Evolutionary conservation across 2,888 invertebrate species (phyloP).

Genomic region (Drosophila imparisetae): DNA sequence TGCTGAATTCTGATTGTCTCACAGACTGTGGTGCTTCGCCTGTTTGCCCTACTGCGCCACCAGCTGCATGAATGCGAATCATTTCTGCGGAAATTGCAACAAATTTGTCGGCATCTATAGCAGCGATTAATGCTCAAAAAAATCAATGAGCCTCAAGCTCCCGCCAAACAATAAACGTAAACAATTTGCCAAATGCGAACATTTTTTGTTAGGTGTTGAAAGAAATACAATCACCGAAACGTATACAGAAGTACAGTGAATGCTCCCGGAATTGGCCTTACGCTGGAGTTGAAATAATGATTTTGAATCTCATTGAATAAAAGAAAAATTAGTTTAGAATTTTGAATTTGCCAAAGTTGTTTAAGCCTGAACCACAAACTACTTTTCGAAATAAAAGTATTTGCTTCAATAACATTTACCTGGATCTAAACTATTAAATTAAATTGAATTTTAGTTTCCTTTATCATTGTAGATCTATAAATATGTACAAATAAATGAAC

Average conservation of each 20-base stretch:
- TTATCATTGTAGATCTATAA: background rate
- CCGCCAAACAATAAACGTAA: conserved; percentile 35
- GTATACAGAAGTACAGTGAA: background rate
- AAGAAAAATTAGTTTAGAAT: background rate
- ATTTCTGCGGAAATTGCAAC: conserved; percentile 87
- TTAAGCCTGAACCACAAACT: background rate
- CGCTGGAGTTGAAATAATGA: background rate
- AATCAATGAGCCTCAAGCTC: background rate
- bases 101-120: conserved; percentile 86
- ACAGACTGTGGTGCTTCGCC: conserved; percentile 85
- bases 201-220: conserved; percentile 46
- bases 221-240: background rate
- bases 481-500: background rate
- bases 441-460: background rate
- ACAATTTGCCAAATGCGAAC: conserved; percentile 29
- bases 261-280: background rate
- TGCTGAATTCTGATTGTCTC: conserved; percentile 5
- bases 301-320: background rate
- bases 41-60: conserved; percentile 87
- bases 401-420: background rate
- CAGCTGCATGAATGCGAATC: conserved; percentile 86
- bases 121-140: conserved; percentile 38
- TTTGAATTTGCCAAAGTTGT: background rate
- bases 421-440: background rate
- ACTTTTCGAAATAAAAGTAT: background rate